Evolutionary conservation across 2,888 invertebrate species (phyloP).

Genomic region (Orthosia gracilis): DNA sequence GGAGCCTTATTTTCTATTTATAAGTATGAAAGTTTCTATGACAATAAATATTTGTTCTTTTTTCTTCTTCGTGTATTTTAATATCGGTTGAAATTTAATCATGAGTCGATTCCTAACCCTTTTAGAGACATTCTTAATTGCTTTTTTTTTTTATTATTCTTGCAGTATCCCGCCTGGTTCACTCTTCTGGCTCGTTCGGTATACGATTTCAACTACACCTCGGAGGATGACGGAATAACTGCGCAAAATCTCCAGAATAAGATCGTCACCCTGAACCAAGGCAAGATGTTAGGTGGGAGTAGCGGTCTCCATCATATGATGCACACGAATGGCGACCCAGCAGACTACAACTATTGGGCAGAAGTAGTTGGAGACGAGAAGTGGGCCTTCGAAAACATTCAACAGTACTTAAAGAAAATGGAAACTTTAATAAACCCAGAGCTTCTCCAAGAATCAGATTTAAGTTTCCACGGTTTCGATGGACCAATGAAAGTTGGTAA

Average conservation of each 20-base stretch:
- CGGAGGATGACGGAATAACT: conserved; percentile 31
- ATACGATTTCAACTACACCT: conserved; percentile 40
- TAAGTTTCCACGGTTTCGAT: conserved; percentile 16
- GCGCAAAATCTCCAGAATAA: conserved; percentile 36
- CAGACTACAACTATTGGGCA: conserved; percentile 44
- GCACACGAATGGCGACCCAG: conserved; percentile 30
- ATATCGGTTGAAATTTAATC: too few species aligned
- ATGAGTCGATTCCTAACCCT: too few species aligned
- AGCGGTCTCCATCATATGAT: conserved; percentile 39
- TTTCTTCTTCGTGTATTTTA: too few species aligned
- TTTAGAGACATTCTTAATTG: neutral
- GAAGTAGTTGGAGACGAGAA: conserved; percentile 1
- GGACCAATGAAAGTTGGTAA: conserved; percentile 27
- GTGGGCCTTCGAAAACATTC: conserved; percentile 32
- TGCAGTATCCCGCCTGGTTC: conserved; percentile 28
- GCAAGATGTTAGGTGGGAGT: conserved; percentile 43
- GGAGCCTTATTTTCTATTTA: too few species aligned
- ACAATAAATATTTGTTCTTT: too few species aligned
- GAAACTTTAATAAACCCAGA: conserved; percentile 16
- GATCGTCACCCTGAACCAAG: conserved; percentile 21
- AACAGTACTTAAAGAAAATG: conserved; percentile 30
- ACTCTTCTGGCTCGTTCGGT: conserved; percentile 20
- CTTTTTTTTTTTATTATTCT: neutral
- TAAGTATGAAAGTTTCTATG: too few species aligned
- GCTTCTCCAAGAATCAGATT: conserved; percentile 1